phyloP scores from a whole-genome alignment of 2,113 vertebrate genomes.

The Oncorhynchus gorbuscha region DNA sequence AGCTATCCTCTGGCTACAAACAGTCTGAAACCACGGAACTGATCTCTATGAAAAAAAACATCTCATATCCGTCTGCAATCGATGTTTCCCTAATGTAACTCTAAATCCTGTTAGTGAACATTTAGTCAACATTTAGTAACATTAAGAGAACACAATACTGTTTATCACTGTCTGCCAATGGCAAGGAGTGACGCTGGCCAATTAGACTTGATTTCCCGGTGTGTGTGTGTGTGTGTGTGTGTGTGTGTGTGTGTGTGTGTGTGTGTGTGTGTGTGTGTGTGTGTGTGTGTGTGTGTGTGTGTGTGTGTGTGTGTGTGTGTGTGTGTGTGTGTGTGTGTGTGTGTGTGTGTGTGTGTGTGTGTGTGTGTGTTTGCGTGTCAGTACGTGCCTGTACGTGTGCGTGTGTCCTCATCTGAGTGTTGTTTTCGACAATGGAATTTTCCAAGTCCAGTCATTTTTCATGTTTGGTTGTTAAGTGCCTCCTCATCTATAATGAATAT shows the following conservation, averaged over 20 bases:
- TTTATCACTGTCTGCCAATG: no score
- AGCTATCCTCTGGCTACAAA: not conserved
- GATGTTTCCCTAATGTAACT: no score
- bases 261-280: not conserved
- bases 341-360: not conserved
- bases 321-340: not conserved
- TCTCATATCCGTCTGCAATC: no score
- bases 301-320: conserved; percentile 1
- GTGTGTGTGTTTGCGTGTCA: not conserved
- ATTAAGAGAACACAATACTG: no score
- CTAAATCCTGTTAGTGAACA: no score
- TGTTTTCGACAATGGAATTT: not conserved
- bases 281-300: not conserved
- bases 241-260: not conserved
- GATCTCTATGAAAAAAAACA: not conserved
- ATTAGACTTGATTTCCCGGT: no score
- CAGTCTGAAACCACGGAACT: not conserved
- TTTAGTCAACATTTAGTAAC: no score
- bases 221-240: not conserved
- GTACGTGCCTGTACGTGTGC: not conserved
- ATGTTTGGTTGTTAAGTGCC: conserved; percentile 43
- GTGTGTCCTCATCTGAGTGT: not conserved
- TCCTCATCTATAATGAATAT: conserved; percentile 28
- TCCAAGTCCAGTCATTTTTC: conserved; percentile 32
- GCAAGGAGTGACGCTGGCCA: no score